phyloP scores from a whole-genome alignment of 2,797 vertebrate species.

The Chiroxiphia lanceolata region DNA sequence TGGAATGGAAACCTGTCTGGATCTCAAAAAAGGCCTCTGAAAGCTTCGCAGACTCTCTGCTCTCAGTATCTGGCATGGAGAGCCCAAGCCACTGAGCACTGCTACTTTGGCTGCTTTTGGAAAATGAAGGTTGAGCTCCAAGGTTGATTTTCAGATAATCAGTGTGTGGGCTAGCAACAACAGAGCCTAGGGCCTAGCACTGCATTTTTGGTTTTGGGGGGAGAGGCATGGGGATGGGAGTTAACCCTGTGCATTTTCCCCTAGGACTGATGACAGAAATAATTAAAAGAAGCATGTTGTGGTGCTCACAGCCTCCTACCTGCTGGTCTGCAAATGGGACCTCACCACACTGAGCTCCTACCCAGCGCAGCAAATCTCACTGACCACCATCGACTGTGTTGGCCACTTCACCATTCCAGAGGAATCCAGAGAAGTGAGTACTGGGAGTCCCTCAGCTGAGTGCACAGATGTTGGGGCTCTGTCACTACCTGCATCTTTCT shows the following conservation, averaged over 20 bases:
- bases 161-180: neutral
- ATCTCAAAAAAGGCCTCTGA: neutral
- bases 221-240: neutral
- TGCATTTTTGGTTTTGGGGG: neutral
- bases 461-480: neutral
- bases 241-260: neutral
- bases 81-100: neutral
- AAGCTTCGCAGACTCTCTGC: neutral
- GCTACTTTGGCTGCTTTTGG: neutral
- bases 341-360: constrained; percentile 84
- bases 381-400: constrained; percentile 71
- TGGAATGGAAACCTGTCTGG: neutral
- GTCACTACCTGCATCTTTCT: neutral
- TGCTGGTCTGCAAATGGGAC: constrained; percentile 85
- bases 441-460: neutral
- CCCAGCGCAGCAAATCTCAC: constrained; percentile 75
- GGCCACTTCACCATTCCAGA: constrained; percentile 81
- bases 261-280: constrained; percentile 87
- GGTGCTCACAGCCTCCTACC: constrained; percentile 75
- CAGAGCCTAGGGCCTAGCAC: neutral
- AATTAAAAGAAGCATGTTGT: constrained; percentile 83
- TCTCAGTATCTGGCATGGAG: neutral
- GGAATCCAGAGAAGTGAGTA: constrained; percentile 80
- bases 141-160: neutral
- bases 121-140: neutral